Evolutionary conservation across 2,113 vertebrate species (phyloP).

Genomic region (Chauna torquata): DNA sequence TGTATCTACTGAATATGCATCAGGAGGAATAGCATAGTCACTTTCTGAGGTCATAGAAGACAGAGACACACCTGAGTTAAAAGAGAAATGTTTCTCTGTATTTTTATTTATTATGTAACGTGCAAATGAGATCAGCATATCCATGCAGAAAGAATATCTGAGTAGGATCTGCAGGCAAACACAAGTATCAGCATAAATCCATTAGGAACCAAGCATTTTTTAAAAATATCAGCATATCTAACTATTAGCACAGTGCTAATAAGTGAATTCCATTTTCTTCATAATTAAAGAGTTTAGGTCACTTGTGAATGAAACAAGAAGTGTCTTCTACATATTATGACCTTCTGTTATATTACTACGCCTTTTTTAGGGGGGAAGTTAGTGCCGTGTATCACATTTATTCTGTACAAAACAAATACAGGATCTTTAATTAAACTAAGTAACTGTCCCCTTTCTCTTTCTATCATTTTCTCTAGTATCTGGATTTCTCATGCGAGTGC

Average conservation of each 20-base stretch:
- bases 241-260: neutral
- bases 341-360: neutral
- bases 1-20: slow-evolving; percentile 92
- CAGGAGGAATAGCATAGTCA: slow-evolving; percentile 98
- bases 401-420: neutral
- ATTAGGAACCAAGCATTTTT: neutral
- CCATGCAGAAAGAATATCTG: neutral
- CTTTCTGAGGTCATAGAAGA: slow-evolving; percentile 94
- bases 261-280: neutral
- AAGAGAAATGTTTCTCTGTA: neutral
- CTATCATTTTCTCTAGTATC: neutral
- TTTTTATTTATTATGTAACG: neutral
- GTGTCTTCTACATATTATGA: neutral
- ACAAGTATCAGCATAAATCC: neutral
- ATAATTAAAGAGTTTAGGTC: neutral
- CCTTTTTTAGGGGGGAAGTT: neutral
- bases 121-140: neutral
- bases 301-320: neutral
- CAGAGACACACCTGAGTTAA: slow-evolving; percentile 87
- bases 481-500: neutral
- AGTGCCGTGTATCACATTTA: neutral
- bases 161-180: neutral
- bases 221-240: neutral
- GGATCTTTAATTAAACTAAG: neutral
- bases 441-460: neutral